These are phyloP conservation scores for Cheilosia vernalis DNA, from an alignment of 2,888 invertebrate species.

Conservation along the genomic window DNA sequence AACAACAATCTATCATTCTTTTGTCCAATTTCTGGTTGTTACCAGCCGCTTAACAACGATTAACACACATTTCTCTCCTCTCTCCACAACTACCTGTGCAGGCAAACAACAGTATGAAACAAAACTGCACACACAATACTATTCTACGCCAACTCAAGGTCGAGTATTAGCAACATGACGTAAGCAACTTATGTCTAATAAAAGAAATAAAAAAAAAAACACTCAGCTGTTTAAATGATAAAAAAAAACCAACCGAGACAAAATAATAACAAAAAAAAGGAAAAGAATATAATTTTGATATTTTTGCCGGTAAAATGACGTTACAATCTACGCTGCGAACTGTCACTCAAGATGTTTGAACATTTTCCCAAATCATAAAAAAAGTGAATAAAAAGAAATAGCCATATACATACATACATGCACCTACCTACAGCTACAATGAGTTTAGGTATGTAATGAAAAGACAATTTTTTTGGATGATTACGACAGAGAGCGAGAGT, in stretches of 20 bases:
- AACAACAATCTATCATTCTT: conserved; percentile 38
- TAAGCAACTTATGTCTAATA: conserved; percentile 3
- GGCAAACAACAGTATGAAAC: not conserved
- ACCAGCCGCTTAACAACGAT: conserved; percentile 6
- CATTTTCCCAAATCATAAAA: not conserved
- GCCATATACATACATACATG: not conserved
- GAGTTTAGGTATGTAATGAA: conserved; percentile 22
- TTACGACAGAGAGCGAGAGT: conserved; percentile 39
- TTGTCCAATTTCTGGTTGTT: conserved; percentile 19
- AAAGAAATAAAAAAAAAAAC: conserved; percentile 1
- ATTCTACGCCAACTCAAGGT: conserved; percentile 58
- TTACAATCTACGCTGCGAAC: conserved; percentile 16
- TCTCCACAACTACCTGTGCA: not conserved
- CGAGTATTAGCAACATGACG: conserved; percentile 44
- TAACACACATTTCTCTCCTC: not conserved
- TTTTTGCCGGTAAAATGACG: conserved; percentile 49
- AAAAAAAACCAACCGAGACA: conserved; percentile 12
- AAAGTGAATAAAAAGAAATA: conserved; percentile 7
- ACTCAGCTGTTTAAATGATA: conserved; percentile 56
- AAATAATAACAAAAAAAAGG: conserved; percentile 1
- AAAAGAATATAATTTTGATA: conserved; percentile 18
- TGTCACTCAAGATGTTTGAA: conserved; percentile 3
- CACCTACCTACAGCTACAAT: not conserved
- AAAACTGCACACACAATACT: conserved; percentile 58
- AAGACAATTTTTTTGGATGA: not conserved